A percentile compares a stretch with the other conserved stretches of the same genome.
These are phyloP conservation scores for Chloromyia formosa DNA, from an alignment of 2,888 invertebrate genomes.

Conservation along the genomic window DNA sequence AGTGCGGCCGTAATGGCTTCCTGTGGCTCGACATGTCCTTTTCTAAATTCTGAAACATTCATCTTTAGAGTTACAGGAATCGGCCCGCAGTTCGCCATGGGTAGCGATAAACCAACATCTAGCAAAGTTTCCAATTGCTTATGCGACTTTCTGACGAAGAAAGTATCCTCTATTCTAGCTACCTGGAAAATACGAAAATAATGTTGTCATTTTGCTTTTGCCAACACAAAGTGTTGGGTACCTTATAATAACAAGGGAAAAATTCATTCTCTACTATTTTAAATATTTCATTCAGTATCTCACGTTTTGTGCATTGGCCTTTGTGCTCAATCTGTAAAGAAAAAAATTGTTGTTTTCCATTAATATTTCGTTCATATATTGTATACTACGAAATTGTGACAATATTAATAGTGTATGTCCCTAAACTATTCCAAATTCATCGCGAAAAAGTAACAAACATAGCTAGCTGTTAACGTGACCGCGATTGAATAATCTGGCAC, in stretches of 20 bases:
- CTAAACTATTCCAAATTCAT: too few relatives aligned
- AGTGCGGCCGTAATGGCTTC: constrained; percentile 41
- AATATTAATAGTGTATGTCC: too few relatives aligned
- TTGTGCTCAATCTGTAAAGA: constrained; percentile 46
- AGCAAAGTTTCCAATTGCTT: constrained; percentile 45
- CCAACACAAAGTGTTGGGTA: not conserved
- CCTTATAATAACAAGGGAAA: constrained; percentile 50
- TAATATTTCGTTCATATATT: too few relatives aligned
- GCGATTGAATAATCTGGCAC: too few relatives aligned
- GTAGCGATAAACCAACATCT: constrained; percentile 40
- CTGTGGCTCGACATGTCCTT: constrained; percentile 48
- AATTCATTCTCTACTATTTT: constrained; percentile 39
- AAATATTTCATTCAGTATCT: constrained; percentile 48
- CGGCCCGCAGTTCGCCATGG: constrained; percentile 15
- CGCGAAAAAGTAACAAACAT: too few relatives aligned
- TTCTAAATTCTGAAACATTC: constrained; percentile 47
- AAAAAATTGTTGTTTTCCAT: constrained; percentile 1
- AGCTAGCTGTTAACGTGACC: too few relatives aligned
- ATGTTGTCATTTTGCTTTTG: not conserved
- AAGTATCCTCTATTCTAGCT: constrained; percentile 43
- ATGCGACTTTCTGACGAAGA: constrained; percentile 48
- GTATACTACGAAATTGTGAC: too few relatives aligned
- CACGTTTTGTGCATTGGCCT: constrained; percentile 45
- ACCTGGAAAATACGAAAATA: constrained; percentile 31
- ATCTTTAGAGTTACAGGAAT: constrained; percentile 45